Base-by-base conservation (phyloP, 2,888 invertebrate species). In the Pimpla rufipes region DNA sequence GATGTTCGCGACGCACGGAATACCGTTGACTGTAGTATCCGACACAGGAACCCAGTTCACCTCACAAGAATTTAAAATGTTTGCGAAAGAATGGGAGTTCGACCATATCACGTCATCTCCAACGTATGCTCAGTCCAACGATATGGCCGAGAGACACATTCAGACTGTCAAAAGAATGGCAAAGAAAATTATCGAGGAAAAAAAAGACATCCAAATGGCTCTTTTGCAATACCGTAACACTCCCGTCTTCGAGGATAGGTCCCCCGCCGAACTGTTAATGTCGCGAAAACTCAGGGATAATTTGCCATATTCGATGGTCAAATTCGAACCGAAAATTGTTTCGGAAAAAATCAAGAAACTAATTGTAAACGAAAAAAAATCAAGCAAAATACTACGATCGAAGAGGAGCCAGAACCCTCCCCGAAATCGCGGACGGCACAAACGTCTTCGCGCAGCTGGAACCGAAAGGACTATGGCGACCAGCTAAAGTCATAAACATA, bases 181-280 rank as follows among this genome's bases (percentile, higher is more conserved):
- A 7, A 85, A 85, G 35, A 83, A 85, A 71, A 73, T 78, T 16
- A 50, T 66, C 4, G 78, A 81, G 8, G 84, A 86, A 57, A 74
- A 78, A 57, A 83, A 73, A 66, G 86, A 88, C 59, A 62, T 79
- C 8, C 66, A 85, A 66, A 18, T 83, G 78, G 82, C 82, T 2
- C 45, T 88, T 18, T 76, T 87, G 16, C 81, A 87, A 29, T 83
- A 84, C 1, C 70, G 85, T 23, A 87, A 85, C 55, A 84, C 83
- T 16, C 82, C 67, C n/a, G 23, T 67, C 29, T 29, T 67, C 21
- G 40, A 55, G 2, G 21, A 55, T 52, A 16, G 40, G 7, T 73
- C 73, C 1, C 73, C 81, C 4, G 77, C 81, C 52, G 76, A 81
- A 47, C 50, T 71, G 0, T 35, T 81, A 71, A 81, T 81, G 77